phyloP scores from a whole-genome alignment of 30 jellyfish, hydroid and myxozoan genomes.

The Nemopilema nomurai region DNA sequence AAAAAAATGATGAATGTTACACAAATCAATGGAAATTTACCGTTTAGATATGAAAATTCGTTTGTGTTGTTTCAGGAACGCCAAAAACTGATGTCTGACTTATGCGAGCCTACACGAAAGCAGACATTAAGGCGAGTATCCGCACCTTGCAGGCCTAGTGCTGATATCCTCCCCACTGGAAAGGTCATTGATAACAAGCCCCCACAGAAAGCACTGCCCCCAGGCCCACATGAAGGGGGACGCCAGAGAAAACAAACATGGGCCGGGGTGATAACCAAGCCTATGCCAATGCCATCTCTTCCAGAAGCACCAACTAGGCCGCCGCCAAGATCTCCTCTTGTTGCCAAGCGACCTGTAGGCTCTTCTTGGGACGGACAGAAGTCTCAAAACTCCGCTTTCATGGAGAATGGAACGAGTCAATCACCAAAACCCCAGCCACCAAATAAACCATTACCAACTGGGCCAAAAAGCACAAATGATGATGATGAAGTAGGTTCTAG shows the following conservation, averaged over 20 bases:
- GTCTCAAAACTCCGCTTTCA: slow-evolving; percentile 50
- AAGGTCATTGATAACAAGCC: slow-evolving; percentile 29
- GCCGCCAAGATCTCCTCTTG: slow-evolving; percentile 21
- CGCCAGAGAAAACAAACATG: slow-evolving; percentile 39
- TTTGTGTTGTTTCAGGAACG: slow-evolving; percentile 36
- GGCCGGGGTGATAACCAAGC: slow-evolving; percentile 60
- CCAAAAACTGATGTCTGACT: slow-evolving; percentile 24
- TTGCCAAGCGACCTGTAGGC: not conserved
- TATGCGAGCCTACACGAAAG: slow-evolving; percentile 42
- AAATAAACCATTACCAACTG: slow-evolving; percentile 22
- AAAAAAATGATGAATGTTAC: too few relatives aligned
- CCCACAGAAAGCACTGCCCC: slow-evolving; percentile 62
- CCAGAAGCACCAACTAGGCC: slow-evolving; percentile 58
- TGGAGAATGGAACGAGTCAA: not conserved
- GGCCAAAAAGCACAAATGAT: not conserved
- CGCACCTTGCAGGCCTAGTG: slow-evolving; percentile 1
- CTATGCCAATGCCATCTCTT: slow-evolving; percentile 41
- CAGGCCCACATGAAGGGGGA: slow-evolving; percentile 3
- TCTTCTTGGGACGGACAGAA: slow-evolving; percentile 50
- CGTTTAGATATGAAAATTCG: too few relatives aligned
- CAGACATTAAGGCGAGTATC: slow-evolving; percentile 31
- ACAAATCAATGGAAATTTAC: not conserved
- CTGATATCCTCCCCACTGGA: slow-evolving; percentile 1
- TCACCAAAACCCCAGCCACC: slow-evolving; percentile 32
- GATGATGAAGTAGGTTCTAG: not conserved